Evolutionary conservation across 2,888 invertebrate genomes (phyloP), one percentile per base, ranked within the genome.

Genomic region (Yponomeuta plumbellus): DNA sequence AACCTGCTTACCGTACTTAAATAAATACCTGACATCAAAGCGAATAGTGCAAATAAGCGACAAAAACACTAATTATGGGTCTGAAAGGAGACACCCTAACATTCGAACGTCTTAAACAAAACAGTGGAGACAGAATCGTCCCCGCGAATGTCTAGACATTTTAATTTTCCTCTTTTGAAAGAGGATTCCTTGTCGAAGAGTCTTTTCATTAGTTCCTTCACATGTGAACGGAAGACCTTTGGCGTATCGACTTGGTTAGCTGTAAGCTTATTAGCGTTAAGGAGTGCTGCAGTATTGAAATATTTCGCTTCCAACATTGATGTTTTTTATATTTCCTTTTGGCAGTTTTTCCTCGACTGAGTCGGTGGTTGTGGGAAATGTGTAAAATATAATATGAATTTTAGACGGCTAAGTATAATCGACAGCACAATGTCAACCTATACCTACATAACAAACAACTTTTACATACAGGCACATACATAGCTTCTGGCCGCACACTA

Each of bases 151-250:
- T 90, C 90, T 90, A 91, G 90, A 91, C 90, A 81, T 89, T 89
- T 90, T 90, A 88, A 89, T 90, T 90, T 89, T 89, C 88, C 87
- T 88, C 88, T 88, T 86, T 80, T 34, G 40, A 13, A 59, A 20
- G 59, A 13, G 21, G 59, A 11, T 23, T n/a, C 59, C 59, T 59
- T 23, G 21, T 23, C 59, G 21, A 57, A 44, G 80, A 79, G 75
- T 81, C 86, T 85, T 85, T 88, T 89, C 86, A 88, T 87, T 86
- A 88, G 81, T 76, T 74, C 69, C 75, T 59, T 83, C 84, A 87
- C 86, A 84, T 89, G 85, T 78, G 78, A 75, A 64, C 73, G 76
- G 82, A 79, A 83, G 81, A 78, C 81, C 88, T 90, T 65, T 65
- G 57, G 11, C 65, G 65, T 57, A 26, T 4, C 76, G 83, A 81